Base-by-base conservation (phyloP, 2,888 invertebrate species). In the Erebia epiphron region DNA sequence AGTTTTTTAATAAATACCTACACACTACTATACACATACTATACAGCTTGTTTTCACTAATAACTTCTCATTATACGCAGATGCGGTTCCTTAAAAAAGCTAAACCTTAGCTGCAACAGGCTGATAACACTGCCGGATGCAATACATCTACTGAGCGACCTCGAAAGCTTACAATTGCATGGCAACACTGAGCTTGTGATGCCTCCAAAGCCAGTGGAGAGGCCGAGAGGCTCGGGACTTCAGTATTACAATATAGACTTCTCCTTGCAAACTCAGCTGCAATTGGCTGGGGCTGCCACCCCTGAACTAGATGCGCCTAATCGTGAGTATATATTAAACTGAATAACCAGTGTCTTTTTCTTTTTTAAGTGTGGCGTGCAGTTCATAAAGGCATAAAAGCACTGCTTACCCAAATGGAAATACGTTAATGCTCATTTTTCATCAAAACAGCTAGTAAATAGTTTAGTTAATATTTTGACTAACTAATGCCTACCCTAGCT, bases 241-340 rank as follows among this genome's bases (percentile, higher is more conserved):
- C 97, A 98, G 84, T 99, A 97, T 91, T 99, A 99, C 88, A 99
- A 99, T 83, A 99, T 99, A 71, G 99, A 99, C 93, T 99, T 99
- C 93, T 99, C 99, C 0, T 94, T 99, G 75, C 98, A 98, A 94
- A 97, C 98, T 80, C 99, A 99, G 88, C 90, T 99, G 69, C 95
- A 98, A 75, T 89, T 98, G 75, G 99, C 99, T 21, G 99, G 99
- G 0, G 98, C 98, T 0, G 96, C 96, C 72, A 96, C 97, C 10
- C 96, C 97, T 1, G 95, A 95, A 68, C 96, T 97, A 1, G 94
- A 95, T 10, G 95, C 96, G 54, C 94, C 96, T 10, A 95, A 94
- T 74, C 95, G 96, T 96, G 83, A 90, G 94, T 46, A 46, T 35
- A 35, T 21, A 21, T 21, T n/a, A n/a, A n/a, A n/a, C n/a, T n/a